Evolutionary conservation across 2,797 vertebrate genomes (phyloP), one percentile per base, ranked within the genome.

Genomic region (Rousettus madagascariensis): DNA sequence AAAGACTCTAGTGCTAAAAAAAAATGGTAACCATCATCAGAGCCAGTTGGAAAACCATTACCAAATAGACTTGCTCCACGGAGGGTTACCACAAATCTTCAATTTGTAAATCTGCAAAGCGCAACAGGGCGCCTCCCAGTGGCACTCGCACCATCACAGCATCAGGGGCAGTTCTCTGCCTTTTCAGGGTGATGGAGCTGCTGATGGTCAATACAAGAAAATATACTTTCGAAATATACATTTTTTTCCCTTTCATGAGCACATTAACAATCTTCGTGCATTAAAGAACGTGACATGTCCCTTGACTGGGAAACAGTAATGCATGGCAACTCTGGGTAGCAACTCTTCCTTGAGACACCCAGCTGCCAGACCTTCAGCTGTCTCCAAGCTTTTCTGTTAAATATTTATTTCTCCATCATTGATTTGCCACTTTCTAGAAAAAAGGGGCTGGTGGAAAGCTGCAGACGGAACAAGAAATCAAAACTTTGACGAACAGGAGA

Each of bases 261-360:
- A 13, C 59, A n/a, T 41, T 19, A 43, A 59, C 20, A 46, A n/a
- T 30, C n/a, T 15, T 49, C 22, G 51, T 51, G 41, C 53, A 46
- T 16, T 20, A 63, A 43, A 43, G 30, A 3, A 28, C 8, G n/a
- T 17, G 38, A 71, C 8, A n/a, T 53, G 33, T 57, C 30, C 17
- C 28, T 12, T 51, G 41, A 2, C 30, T 22, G 55, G 30, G 26
- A 75, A 77, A 13, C 1, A 69, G 78, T 11, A 24, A 20, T 1
- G n/a, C 55, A 30, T 3, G 26, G 22, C 46, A n/a, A 61, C 46
- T 72, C 8, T 5, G 1, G 7, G 43, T 24, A 28, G 22, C 36
- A 12, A 33, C 33, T 55, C 36, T 71, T 71, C 30, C 30, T 10
- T 30, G 9, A 33, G 22, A 43, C 4, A 2, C 0, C 7, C 0